Base-by-base conservation (phyloP, 2,888 invertebrate genomes). In the Bhutanitis thaidina region DNA sequence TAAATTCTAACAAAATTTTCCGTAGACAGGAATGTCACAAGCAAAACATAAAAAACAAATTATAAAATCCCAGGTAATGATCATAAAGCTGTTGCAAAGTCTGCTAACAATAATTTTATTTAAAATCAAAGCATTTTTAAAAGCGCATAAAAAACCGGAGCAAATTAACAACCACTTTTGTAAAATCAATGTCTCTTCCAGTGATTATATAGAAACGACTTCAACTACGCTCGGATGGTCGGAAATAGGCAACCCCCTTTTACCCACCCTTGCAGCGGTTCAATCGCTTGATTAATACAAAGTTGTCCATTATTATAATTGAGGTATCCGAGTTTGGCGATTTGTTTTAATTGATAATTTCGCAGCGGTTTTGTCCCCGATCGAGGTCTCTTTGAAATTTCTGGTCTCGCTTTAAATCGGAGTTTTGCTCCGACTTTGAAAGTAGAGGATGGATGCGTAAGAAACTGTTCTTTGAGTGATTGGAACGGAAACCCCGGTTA, bases 301-400 rank as follows among this genome's bases (percentile, higher is more conserved):
- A 74, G 69, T 69, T 70, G 65, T 68, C 69, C 65, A 77, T 74
- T 74, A 74, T 68, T 71, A 67, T 71, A 74, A 75, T 75, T 70
- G 71, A 67, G 64, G 71, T 69, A 65, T 67, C 64, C 53, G 58
- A 63, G 61, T 63, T 69, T 60, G 57, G 51, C 62, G 63, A 67
- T 69, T 70, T 66, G 64, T 68, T 70, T 65, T 65, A 70, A 70
- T 71, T 71, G 68, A 71, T 73, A 62, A 65, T 62, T 59, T 57
- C 52, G 52, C 55, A 55, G 58, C 43, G 55, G 53, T 57, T 57
- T 53, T 52, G 53, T 49, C 53, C 53, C 43, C 51, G 44, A 60
- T 57, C 56, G 61, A 59, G 8, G 47, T 43, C 49, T 49, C 60
- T 56, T 59, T 53, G 55, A 52, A 57, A 55, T 46, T 54, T 57